phyloP scores from a whole-genome alignment of 92 coral and sea anemone genomes.

The Palythoa caribaeorum region DNA sequence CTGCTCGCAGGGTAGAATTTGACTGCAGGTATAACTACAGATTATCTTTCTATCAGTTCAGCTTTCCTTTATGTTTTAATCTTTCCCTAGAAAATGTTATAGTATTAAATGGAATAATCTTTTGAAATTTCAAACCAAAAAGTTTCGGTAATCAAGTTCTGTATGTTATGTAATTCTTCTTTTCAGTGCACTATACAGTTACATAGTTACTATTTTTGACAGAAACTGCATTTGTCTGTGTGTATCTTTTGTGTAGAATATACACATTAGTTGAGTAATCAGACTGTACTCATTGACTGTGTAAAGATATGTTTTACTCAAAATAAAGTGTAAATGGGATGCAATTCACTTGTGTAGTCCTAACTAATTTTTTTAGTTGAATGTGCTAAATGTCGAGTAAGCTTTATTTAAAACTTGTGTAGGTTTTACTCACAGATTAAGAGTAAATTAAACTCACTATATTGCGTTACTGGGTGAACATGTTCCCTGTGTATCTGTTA shows the following conservation, averaged over 20 bases:
- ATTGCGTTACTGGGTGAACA: no score
- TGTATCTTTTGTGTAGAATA: background rate
- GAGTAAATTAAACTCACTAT: no score
- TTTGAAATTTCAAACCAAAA: background rate
- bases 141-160: background rate
- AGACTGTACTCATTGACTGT: background rate
- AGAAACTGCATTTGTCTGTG: background rate
- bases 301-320: background rate
- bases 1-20: background rate
- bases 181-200: background rate
- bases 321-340: background rate
- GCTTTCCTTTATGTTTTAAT: background rate
- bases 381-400: no score
- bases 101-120: background rate
- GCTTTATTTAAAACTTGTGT: no score
- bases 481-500: background rate
- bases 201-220: background rate
- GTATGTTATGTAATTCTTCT: background rate
- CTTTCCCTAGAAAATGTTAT: background rate
- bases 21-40: background rate
- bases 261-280: background rate
- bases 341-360: background rate
- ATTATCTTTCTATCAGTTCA: background rate
- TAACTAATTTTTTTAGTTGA: no score
- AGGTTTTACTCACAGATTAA: no score